Base-by-base conservation (phyloP, 2,113 vertebrate genomes). In the Camarhynchus parvulus region DNA sequence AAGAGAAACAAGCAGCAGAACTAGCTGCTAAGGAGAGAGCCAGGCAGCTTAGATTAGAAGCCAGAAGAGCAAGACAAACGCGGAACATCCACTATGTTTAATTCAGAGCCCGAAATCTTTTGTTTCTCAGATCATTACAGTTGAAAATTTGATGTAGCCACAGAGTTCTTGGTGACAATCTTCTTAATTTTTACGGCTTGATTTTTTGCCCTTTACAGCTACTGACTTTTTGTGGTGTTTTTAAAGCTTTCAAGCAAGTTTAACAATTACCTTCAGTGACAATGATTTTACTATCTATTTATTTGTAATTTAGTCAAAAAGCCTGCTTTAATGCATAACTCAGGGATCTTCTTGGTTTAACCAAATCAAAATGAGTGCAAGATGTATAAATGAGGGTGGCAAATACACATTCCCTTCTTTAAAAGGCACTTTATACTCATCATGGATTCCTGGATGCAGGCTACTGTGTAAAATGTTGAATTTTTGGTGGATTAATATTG, bases 1-100 rank as follows among this genome's bases (percentile, higher is more conserved):
- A 95, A 20, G 99, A 99, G 91, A 99, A 99, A 97, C 94, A 97
- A n/a, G 97, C 94, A 2, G 98, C 99, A 95, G 98, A 99, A 90
- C 98, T 98, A 63, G 98, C 97, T 33, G 97, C 98, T 81, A 98
- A 98, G 90, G 99, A 99, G 90, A 97, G 97, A 87, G 97, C 97
- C 11, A 98, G 98, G 84, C 98, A 98, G 97, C 72, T 99, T 83
- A 94, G 98, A 62, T 69, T 99, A 37, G 99, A 99, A 97, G 99
- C 98, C 56, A 98, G 98, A 53, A 98, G 97, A 33, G 98, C 98
- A 1, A 98, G 98, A 46, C 98, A 98, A 68, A 96, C 98, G 74
- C 98, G 98, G 82, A 98, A 97, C 93, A 97, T 99, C 42, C 87
- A 98, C 7, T 98, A 94, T 70, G 96, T 97, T 77, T 5, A 96